Evolutionary conservation across 2,888 invertebrate genomes (phyloP), one percentile per base, ranked within the genome.

Genomic region (Tetanocera ferruginea): DNA sequence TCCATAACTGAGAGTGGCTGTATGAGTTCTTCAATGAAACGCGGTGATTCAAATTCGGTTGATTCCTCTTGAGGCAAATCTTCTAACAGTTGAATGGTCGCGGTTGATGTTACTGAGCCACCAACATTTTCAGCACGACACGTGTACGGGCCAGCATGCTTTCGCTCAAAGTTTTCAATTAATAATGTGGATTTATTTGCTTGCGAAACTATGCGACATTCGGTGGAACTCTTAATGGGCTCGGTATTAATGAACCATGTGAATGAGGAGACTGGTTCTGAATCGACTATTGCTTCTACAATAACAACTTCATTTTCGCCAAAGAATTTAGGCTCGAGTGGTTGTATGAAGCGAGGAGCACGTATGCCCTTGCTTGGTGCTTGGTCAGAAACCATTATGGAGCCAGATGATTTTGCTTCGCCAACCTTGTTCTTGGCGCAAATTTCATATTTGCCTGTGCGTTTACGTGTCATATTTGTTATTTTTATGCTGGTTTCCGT

Each of bases 41-140:
- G 91, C 49, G 98, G 98, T 55, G 95, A 94, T 81, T 91, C 91
- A 64, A 93, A 89, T 87, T 93, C 93, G 70, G 90, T 90, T 0
- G 92, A 91, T 83, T 93, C 92, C 85, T 94, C 92, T 71, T 88
- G 85, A 62, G 88, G 87, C 43, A 87, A 80, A 76, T 86, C 91
- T 79, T 94, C 92, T 51, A 93, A 87, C 28, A 94, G 89, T 83
- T 93, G 91, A 5, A 96, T 87, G 25, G 93, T 93, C 3, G 96
- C 95, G 0, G 96, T 95, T 83, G 94, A 95, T n/a, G 95, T 95
- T 8, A 96, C 95, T 0, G 96, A 96, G 11, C 98, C 98, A 70
- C 94, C 95, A 71, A 95, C 95, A 89, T 98, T 98, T 90, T 96
- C 95, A 3, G 97, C 97, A 84, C 96, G 92, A 84, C 97, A 97